phyloP scores from a whole-genome alignment of 53 echinoderm and acorn worm genomes.

The Holothuria scabra region DNA sequence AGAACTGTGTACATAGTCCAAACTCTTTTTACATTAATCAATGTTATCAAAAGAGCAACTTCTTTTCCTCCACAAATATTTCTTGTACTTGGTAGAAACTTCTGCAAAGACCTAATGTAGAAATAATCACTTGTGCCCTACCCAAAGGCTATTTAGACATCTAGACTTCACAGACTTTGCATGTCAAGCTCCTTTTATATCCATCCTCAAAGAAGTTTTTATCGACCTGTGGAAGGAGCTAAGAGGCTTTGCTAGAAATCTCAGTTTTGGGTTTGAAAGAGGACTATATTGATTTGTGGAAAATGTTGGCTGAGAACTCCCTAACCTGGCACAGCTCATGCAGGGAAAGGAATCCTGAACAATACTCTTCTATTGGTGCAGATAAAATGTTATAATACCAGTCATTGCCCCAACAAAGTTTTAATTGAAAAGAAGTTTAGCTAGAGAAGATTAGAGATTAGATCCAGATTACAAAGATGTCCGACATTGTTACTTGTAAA shows the following conservation, averaged over 20 bases:
- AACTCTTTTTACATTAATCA: too few species aligned
- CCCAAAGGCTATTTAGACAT: too few species aligned
- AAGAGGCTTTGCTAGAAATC: conserved; percentile 36
- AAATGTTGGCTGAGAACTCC: background rate
- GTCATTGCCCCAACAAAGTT: conserved; percentile 30
- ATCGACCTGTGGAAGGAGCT: conserved; percentile 25
- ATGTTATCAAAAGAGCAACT: too few species aligned
- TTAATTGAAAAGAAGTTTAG: conserved; percentile 7
- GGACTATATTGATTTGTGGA: conserved; percentile 1
- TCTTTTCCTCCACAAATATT: too few species aligned
- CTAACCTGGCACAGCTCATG: background rate
- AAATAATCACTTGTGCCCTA: too few species aligned
- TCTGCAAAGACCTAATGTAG: too few species aligned
- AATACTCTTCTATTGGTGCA: conserved; percentile 6
- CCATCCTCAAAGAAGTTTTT: background rate
- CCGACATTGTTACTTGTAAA: background rate
- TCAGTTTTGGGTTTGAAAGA: conserved; percentile 17
- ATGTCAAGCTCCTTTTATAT: too few species aligned
- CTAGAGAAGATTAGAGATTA: conserved; percentile 25
- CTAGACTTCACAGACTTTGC: too few species aligned
- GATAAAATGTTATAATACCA: conserved; percentile 23
- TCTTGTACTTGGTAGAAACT: too few species aligned
- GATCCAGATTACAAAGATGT: background rate
- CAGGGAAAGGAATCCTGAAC: background rate
- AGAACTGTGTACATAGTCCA: too few species aligned